Evolutionary conservation across 2,113 vertebrate species (phyloP).

Genomic region (Periophthalmodon schlosseri): DNA sequence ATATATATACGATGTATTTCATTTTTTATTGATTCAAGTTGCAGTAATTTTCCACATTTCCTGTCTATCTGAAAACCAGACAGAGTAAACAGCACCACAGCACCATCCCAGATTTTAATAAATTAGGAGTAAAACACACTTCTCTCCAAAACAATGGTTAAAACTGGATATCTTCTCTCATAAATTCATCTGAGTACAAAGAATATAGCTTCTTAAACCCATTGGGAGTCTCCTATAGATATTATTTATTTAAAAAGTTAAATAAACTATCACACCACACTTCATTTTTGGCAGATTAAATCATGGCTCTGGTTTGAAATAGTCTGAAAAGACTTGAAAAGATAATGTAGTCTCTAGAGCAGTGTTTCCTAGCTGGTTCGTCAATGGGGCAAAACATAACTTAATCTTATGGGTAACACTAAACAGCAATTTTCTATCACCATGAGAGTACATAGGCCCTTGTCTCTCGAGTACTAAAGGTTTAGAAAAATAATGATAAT

Average conservation of each 20-base stretch:
- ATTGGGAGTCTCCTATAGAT: conserved; percentile 6
- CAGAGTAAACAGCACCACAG: conserved; percentile 1
- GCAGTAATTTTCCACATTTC: not conserved
- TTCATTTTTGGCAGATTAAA: conserved; percentile 5
- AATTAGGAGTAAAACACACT: conserved; percentile 14
- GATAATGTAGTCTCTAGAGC: not conserved
- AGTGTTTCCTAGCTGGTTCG: not conserved
- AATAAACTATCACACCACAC: conserved; percentile 6
- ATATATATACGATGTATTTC: not conserved
- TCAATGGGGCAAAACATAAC: not conserved
- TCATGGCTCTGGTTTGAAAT: not conserved
- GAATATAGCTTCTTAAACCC: conserved; percentile 7
- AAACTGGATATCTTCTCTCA: not conserved
- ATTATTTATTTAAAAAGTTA: conserved; percentile 7
- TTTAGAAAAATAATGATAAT: not conserved
- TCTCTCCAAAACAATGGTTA: conserved; percentile 7
- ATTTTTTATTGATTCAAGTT: conserved; percentile 13
- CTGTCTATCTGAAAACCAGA: conserved; percentile 3
- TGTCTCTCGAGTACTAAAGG: not conserved
- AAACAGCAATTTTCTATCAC: no score
- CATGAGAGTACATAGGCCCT: not conserved
- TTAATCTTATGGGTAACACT: no score
- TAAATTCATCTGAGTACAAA: not conserved
- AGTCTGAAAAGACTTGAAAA: not conserved
- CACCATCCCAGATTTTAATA: conserved; percentile 1